A percentile compares a stretch with the other conserved stretches of the same genome.
phyloP scores from a whole-genome alignment of 2,113 vertebrate genomes.

The Labrus mixtus region DNA sequence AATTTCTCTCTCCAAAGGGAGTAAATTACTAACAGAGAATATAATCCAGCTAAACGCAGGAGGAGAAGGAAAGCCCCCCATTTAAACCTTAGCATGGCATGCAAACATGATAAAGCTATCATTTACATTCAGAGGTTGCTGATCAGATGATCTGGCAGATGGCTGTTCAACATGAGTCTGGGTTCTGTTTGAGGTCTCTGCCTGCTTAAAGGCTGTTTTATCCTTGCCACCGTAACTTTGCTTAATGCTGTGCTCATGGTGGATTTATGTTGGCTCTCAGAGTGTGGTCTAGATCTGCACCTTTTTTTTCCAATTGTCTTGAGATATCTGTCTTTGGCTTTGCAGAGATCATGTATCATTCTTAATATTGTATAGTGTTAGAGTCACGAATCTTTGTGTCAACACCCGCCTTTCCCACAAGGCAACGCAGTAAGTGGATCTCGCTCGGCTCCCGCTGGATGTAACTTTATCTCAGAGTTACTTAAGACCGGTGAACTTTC shows the following conservation, averaged over 20 bases:
- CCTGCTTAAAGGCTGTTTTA: too few species aligned
- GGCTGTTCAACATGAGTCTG: too few species aligned
- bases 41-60: slow-evolving; percentile 81
- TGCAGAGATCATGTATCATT: slow-evolving; percentile 27
- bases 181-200: too few species aligned
- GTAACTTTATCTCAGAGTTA: slow-evolving; percentile 73
- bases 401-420: slow-evolving; percentile 49
- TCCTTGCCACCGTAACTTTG: too few species aligned
- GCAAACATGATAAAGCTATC: slow-evolving; percentile 44
- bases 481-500: slow-evolving; percentile 64
- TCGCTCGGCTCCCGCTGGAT: slow-evolving; percentile 52
- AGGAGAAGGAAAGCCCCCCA: slow-evolving; percentile 49
- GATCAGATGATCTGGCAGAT: too few species aligned
- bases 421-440: slow-evolving; percentile 68
- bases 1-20: slow-evolving; percentile 86
- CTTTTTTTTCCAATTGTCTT: too few species aligned
- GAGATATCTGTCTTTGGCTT: too few species aligned
- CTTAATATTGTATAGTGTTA: slow-evolving; percentile 45
- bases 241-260: too few species aligned
- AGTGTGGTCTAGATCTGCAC: too few species aligned
- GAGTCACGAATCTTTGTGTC: slow-evolving; percentile 44
- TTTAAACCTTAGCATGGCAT: slow-evolving; percentile 40
- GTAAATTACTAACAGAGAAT: slow-evolving; percentile 89
- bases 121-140: slow-evolving; percentile 28
- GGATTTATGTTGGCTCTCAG: too few species aligned